Conservation (phyloP, 1,140 invertebrate genomes). For the Camponotus vicinus region DNA sequence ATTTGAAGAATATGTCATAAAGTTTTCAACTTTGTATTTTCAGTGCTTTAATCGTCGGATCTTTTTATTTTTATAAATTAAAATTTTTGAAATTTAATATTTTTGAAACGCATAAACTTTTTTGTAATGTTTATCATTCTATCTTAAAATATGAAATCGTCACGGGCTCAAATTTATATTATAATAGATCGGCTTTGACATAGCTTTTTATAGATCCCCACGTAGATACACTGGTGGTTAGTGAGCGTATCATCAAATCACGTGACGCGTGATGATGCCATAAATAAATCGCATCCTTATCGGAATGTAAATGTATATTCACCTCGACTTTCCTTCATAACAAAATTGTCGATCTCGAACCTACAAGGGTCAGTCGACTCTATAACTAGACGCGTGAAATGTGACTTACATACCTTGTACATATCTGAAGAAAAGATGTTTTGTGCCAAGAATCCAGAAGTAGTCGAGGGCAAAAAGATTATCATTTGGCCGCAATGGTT, state of each 20-base stretch:
- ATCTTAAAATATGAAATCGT: not conserved
- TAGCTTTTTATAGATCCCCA: constrained; percentile 27
- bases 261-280: constrained; percentile 10
- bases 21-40: not conserved
- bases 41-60: not conserved
- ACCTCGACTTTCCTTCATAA: constrained; percentile 41
- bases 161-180: not conserved
- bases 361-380: constrained; percentile 44
- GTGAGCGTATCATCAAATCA: constrained; percentile 47
- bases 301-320: constrained; percentile 66
- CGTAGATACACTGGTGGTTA: constrained; percentile 38
- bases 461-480: not conserved
- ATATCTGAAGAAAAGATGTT: constrained; percentile 43
- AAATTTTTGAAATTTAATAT: not conserved
- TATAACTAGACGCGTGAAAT: constrained; percentile 9
- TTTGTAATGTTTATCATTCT: not conserved
- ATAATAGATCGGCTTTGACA: constrained; percentile 41
- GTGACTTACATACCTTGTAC: not conserved
- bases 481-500: constrained; percentile 77
- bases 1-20: constrained; percentile 4
- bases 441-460: constrained; percentile 33
- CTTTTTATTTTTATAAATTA: not conserved
- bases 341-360: constrained; percentile 41
- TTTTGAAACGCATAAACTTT: not conserved
- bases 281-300: constrained; percentile 73